A percentile compares a stretch with the other conserved stretches of the same genome.
Conservation (phyloP, 1,140 invertebrate genomes). For the Ptiloglossa arizonensis region DNA sequence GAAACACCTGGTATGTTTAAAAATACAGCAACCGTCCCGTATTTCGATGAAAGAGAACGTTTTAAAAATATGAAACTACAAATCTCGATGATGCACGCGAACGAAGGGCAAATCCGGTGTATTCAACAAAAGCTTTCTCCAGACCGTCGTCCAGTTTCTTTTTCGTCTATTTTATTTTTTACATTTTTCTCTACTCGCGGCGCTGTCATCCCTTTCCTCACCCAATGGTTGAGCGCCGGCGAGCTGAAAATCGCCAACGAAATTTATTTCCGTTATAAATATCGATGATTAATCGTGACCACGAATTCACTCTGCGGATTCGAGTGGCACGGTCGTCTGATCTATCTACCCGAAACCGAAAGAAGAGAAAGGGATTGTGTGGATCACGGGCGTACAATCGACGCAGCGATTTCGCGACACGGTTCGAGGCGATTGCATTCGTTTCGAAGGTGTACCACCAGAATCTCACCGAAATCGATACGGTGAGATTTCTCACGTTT, state of each 20-base stretch:
- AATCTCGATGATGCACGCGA: background rate
- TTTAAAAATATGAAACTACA: background rate
- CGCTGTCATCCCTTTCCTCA: background rate
- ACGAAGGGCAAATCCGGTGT: no score
- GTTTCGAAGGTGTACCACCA: no score
- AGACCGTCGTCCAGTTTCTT: no score
- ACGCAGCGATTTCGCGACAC: background rate
- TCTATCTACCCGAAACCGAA: constrained; percentile 20
- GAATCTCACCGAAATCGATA: no score
- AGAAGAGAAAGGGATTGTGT: constrained; percentile 14
- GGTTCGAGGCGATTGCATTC: no score
- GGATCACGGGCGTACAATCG: constrained; percentile 13
- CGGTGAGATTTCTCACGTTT: no score
- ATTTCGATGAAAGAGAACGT: no score
- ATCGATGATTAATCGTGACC: constrained; percentile 51
- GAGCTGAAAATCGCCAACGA: constrained; percentile 12
- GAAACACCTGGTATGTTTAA: no score
- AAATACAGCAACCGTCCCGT: no score
- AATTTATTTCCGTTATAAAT: constrained; percentile 56
- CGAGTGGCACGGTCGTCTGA: constrained; percentile 32
- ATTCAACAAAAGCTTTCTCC: no score
- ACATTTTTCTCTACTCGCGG: constrained; percentile 8
- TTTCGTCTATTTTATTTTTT: constrained; percentile 1
- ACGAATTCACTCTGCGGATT: constrained; percentile 27
- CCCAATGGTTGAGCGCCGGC: background rate